Evolutionary conservation across 1,140 invertebrate species (phyloP).

Genomic region (Zaprionus gabonicus): DNA sequence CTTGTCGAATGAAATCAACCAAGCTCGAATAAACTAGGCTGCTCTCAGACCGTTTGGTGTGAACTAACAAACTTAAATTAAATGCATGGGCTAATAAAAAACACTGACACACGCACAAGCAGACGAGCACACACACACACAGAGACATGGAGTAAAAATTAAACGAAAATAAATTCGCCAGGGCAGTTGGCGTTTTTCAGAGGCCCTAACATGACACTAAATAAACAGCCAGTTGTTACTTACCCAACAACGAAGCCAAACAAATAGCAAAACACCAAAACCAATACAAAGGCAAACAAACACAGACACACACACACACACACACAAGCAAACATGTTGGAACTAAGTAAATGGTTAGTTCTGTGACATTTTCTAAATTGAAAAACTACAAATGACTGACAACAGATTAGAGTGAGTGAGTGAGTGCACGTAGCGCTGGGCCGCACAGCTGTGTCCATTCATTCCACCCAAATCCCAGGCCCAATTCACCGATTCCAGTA

Average conservation of each 20-base stretch:
- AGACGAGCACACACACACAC: constrained; percentile 3
- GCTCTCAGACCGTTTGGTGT: constrained; percentile 32
- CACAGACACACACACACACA: constrained; percentile 4
- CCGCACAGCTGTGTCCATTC: constrained; percentile 60
- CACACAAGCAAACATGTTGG: constrained; percentile 29
- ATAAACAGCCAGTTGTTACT: constrained; percentile 80
- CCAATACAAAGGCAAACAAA: constrained; percentile 69
- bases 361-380: constrained; percentile 81
- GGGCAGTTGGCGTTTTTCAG: constrained; percentile 27
- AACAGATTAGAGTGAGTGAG: constrained; percentile 70
- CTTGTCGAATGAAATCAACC: constrained; percentile 30
- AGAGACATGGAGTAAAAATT: constrained; percentile 51
- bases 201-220: constrained; percentile 73
- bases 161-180: constrained; percentile 67
- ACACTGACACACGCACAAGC: constrained; percentile 11
- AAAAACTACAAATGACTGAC: constrained; percentile 82
- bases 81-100: constrained; percentile 64
- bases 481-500: constrained; percentile 30
- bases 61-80: constrained; percentile 67
- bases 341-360: constrained; percentile 78
- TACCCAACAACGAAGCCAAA: constrained; percentile 78
- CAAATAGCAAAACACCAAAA: constrained; percentile 66
- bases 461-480: constrained; percentile 35
- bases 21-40: constrained; percentile 26
- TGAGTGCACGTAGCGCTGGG: constrained; percentile 52